Evolutionary conservation across 2,797 vertebrate genomes (phyloP).

Genomic region (Neosilurus mollespiculum): DNA sequence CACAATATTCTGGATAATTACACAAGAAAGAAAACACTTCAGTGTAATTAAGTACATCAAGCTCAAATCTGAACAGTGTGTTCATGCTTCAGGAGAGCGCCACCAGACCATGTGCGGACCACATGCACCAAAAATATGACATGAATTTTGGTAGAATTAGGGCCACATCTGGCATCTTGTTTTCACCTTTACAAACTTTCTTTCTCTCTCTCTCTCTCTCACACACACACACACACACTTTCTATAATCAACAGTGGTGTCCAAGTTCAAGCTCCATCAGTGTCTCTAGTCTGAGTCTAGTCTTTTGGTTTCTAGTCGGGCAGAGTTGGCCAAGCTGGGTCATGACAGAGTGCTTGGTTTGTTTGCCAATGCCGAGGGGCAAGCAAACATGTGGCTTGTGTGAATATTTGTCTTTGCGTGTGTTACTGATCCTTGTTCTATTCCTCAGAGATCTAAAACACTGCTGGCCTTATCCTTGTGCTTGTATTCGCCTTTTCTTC

Average conservation of each 20-base stretch:
- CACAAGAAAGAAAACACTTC: neutral
- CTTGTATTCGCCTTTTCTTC: neutral
- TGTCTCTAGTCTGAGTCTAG: neutral
- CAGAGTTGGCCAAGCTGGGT: neutral
- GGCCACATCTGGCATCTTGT: slow-evolving; percentile 37
- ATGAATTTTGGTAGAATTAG: slow-evolving; percentile 31
- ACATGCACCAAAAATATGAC: slow-evolving; percentile 32
- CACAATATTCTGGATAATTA: neutral
- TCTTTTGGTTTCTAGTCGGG: neutral
- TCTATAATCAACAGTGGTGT: neutral
- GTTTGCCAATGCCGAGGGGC: neutral
- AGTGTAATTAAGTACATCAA: neutral
- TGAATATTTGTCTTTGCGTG: neutral
- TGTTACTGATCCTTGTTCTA: neutral
- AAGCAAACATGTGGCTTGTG: neutral
- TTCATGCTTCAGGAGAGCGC: neutral
- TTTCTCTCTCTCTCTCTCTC: neutral
- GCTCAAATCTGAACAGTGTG: neutral
- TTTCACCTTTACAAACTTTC: slow-evolving; percentile 9
- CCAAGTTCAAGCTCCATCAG: neutral
- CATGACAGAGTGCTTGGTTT: neutral
- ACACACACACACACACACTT: neutral
- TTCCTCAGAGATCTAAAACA: slow-evolving; percentile 1
- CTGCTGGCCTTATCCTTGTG: neutral
- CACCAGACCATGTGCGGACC: slow-evolving; percentile 12